Evolutionary conservation across 2,113 vertebrate species (phyloP), one percentile per base, ranked within the genome.

Genomic region (Rhinichthys klamathensis): DNA sequence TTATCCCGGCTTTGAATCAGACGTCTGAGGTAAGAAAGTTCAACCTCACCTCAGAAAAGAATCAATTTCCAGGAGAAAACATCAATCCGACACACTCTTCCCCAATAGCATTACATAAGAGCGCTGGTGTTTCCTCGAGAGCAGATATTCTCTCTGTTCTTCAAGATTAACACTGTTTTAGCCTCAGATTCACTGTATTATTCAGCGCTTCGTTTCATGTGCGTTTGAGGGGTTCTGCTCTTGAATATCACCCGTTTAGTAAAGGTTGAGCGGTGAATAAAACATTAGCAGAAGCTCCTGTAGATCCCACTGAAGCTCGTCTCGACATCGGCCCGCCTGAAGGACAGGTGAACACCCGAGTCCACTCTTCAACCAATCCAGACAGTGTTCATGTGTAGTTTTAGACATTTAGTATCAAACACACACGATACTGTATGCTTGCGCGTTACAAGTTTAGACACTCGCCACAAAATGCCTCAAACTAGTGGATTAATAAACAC

Each of bases 1-100:
- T 93, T 87, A 89, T 87, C 85, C 91, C 90, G 91, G 87, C 87
- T 92, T 92, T 91, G 91, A 91, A 80, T 87, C 80, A 54, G 58
- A 81, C 69, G 75, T 84, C 41, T 81, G 84, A 86, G 84, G 77
- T 87, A 84, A 77, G 84, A 86, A 77, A 18, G 77, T 49, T 65
- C 85, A 85, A 83, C 74, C 67, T 56, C 67, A 89, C 81, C 84
- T 60, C 41, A 58, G 38, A 35, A 79, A 83, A 67, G 60, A 85
- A 77, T 46, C 77, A 23, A 70, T 86, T 83, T 84, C 70, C 46
- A 49, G 38, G 77, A 81, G 41, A 49, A 58, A 25, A 41, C 80
- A 82, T 82, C 46, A 72, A 72, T 72, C 65, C 7, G 12, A 70
- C 65, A 72, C n/a, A 11, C n/a, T 80, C 76, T 51, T 65, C 21